phyloP scores from a whole-genome alignment of 2,797 vertebrate genomes.

The Pseudotriccus pelzelni region DNA sequence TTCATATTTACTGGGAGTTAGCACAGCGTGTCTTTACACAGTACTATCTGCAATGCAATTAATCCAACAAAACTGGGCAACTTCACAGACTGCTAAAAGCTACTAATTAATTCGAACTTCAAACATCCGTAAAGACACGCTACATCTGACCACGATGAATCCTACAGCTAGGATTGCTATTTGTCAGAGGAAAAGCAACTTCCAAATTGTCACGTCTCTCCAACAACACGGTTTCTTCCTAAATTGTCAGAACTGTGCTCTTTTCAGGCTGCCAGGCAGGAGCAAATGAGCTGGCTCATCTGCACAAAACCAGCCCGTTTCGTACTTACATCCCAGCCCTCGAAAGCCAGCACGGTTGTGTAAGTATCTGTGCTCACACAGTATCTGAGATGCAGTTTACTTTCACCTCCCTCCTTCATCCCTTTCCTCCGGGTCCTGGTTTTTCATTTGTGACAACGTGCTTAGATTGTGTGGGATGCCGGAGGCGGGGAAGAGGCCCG shows the following conservation, averaged over 20 bases:
- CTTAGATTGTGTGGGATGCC: neutral
- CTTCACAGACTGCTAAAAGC: neutral
- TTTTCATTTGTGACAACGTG: neutral
- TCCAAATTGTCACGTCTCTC: neutral
- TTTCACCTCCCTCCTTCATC: neutral
- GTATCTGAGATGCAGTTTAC: neutral
- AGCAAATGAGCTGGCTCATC: neutral
- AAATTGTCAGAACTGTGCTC: neutral
- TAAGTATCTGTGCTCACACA: neutral
- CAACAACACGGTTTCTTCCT: neutral
- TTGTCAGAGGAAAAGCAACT: neutral
- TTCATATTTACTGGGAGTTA: neutral
- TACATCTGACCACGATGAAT: neutral
- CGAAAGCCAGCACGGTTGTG: accelerated
- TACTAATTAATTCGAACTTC: conserved; percentile 15
- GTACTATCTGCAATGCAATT: neutral
- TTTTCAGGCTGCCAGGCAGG: conserved; percentile 13
- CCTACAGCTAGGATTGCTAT: neutral
- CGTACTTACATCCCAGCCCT: neutral
- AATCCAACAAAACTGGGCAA: neutral
- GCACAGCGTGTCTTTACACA: neutral
- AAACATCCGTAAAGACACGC: neutral
- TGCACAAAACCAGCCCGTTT: neutral
- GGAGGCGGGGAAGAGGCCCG: accelerated
- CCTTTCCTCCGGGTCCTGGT: neutral